These are phyloP conservation scores for Ceyx cyanopectus DNA, from an alignment of 2,113 vertebrate genomes.

Conservation along the genomic window DNA sequence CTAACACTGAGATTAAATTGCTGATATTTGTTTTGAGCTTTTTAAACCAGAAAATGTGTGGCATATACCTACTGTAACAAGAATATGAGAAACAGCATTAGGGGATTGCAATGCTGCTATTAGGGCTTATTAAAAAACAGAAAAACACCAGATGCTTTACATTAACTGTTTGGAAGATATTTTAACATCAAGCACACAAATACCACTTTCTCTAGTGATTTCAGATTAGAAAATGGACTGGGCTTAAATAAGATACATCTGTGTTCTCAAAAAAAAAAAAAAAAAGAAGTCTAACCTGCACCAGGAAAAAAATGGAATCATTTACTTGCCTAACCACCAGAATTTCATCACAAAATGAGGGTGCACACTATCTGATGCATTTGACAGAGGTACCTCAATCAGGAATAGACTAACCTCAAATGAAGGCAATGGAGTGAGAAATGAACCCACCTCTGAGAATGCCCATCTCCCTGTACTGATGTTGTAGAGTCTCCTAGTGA, in stretches of 20 bases:
- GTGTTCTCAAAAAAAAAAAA: background rate
- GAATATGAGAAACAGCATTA: slow-evolving; percentile 52
- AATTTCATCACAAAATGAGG: background rate
- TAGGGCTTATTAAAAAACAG: slow-evolving; percentile 49
- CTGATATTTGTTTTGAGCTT: slow-evolving; percentile 66
- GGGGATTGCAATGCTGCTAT: slow-evolving; percentile 58
- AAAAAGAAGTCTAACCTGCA: background rate
- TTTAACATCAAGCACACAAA: slow-evolving; percentile 58
- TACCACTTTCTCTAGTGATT: slow-evolving; percentile 2
- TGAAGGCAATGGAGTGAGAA: background rate
- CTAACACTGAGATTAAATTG: slow-evolving; percentile 80
- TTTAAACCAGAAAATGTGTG: slow-evolving; percentile 57
- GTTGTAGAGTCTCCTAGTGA: background rate
- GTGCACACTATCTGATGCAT: background rate
- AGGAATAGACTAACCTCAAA: background rate
- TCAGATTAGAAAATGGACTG: slow-evolving; percentile 10
- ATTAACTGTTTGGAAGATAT: slow-evolving; percentile 43
- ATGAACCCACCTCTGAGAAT: background rate
- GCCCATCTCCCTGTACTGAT: background rate
- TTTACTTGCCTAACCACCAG: background rate
- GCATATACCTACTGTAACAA: slow-evolving; percentile 59
- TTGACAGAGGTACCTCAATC: background rate
- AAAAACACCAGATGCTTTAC: slow-evolving; percentile 63
- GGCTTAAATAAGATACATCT: background rate
- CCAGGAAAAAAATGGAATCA: background rate